These are phyloP conservation scores for Aphidoletes aphidimyza DNA, from an alignment of 2,888 invertebrate genomes.

Conservation along the genomic window DNA sequence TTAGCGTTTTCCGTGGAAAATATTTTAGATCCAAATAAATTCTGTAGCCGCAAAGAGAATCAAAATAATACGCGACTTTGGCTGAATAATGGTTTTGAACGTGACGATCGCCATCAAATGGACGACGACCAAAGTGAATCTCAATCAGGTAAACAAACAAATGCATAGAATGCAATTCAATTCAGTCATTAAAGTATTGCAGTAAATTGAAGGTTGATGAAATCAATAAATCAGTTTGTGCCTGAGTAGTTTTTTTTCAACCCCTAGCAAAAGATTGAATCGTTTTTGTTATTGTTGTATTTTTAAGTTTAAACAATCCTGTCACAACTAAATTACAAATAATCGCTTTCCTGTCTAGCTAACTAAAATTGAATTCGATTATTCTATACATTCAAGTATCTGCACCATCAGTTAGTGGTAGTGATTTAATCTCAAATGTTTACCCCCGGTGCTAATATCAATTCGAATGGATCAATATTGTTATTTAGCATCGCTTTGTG, in stretches of 20 bases:
- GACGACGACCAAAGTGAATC: constrained; percentile 67
- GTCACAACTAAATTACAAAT: too few species aligned
- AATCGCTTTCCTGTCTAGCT: too few species aligned
- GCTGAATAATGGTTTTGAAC: constrained; percentile 67
- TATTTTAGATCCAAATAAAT: constrained; percentile 89
- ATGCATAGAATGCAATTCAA: neutral
- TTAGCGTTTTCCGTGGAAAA: constrained; percentile 92
- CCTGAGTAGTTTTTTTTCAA: neutral
- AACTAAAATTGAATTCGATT: too few species aligned
- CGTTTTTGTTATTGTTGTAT: too few species aligned
- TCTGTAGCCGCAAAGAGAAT: constrained; percentile 74
- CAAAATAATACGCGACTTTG: constrained; percentile 61
- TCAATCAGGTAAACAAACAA: constrained; percentile 67
- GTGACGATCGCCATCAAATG: constrained; percentile 65
- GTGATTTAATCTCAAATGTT: too few species aligned
- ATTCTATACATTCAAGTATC: too few species aligned
- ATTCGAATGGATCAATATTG: too few species aligned
- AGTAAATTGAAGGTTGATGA: neutral
- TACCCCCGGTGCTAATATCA: too few species aligned
- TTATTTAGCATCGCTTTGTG: too few species aligned
- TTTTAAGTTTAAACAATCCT: too few species aligned
- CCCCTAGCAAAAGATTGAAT: neutral
- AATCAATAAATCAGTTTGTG: neutral
- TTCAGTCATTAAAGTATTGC: neutral
- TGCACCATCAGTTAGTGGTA: too few species aligned